phyloP scores from a whole-genome alignment of 2,888 invertebrate species.

The Buathra laborator region DNA sequence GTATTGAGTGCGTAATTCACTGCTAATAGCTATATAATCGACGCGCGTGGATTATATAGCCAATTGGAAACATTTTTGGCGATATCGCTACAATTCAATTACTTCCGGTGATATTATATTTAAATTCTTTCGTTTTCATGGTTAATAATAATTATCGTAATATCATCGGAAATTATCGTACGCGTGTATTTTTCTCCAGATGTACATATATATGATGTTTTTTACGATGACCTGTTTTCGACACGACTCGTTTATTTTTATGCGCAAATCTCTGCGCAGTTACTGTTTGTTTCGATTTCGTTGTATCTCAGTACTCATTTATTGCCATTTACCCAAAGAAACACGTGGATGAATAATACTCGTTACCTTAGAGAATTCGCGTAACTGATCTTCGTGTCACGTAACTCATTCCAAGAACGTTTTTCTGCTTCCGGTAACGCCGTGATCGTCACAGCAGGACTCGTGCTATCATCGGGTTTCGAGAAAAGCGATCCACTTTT shows the following conservation, averaged over 20 bases:
- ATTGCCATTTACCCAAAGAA: background rate
- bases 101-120: too few species aligned
- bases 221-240: background rate
- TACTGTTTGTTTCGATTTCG: background rate
- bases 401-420: constrained; percentile 56
- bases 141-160: too few species aligned
- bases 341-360: background rate
- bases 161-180: too few species aligned
- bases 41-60: too few species aligned
- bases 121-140: too few species aligned
- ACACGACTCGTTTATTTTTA: constrained; percentile 7
- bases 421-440: constrained; percentile 57
- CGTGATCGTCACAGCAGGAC: constrained; percentile 13
- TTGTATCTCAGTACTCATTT: background rate
- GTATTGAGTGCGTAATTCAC: too few species aligned
- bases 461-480: constrained; percentile 13
- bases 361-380: background rate
- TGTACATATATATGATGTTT: background rate
- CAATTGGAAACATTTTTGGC: too few species aligned
- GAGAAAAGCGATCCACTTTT: constrained; percentile 56
- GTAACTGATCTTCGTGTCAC: constrained; percentile 56
- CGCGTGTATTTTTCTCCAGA: too few species aligned
- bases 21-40: too few species aligned
- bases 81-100: too few species aligned
- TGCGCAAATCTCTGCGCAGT: constrained; percentile 3